Evolutionary conservation across 2,888 invertebrate genomes (phyloP).

Genomic region (Lamproptera curius): DNA sequence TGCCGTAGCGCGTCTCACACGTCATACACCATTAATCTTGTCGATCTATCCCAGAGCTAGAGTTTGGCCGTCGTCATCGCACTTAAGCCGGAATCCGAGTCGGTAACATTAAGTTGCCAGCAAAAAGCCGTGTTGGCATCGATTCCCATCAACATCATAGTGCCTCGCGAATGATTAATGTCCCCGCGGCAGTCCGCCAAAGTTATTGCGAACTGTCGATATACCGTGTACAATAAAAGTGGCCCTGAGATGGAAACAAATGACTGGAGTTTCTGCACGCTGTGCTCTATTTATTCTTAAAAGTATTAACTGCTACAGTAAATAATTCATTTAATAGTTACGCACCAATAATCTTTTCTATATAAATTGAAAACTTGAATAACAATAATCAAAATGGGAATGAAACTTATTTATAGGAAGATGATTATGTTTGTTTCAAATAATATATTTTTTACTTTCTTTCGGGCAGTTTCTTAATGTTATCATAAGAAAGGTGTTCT

Average conservation of each 20-base stretch:
- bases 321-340: no score
- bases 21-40: neutral
- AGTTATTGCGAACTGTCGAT: conserved; percentile 11
- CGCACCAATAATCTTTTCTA: no score
- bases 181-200: neutral
- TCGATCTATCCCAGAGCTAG: no score
- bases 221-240: neutral
- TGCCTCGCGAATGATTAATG: conserved; percentile 15
- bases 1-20: no score
- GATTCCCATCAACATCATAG: conserved; percentile 12
- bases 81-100: neutral
- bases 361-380: no score
- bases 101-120: neutral
- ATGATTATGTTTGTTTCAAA: no score
- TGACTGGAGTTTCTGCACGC: neutral
- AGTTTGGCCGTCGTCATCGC: neutral
- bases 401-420: no score
- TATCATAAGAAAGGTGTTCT: neutral
- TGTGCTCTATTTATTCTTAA: neutral
- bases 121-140: conserved; percentile 5
- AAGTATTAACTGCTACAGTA: no score
- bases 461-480: neutral
- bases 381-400: no score
- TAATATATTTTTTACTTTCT: neutral
- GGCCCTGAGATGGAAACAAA: conserved; percentile 1